Percentiles rank a stretch among this genome's conserved stretches.
Evolutionary conservation across 2,888 invertebrate species (phyloP).

Genomic region (Synergus laeviventris): DNA sequence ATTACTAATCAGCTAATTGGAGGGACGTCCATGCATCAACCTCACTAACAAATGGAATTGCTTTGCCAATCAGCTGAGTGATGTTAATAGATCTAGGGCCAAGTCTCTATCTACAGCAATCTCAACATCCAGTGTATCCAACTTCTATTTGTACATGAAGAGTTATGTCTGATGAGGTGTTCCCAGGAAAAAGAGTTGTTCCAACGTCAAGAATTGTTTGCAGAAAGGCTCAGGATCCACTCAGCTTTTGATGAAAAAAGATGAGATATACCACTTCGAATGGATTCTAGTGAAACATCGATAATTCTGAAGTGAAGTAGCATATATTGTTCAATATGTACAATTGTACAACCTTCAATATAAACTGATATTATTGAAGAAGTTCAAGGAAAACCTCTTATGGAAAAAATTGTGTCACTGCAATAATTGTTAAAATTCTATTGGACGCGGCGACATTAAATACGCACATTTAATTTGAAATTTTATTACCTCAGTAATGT

Average conservation of each 20-base stretch:
- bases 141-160: not conserved
- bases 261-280: not conserved
- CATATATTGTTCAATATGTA: not conserved
- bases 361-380: not conserved
- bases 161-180: constrained; percentile 9
- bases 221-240: not conserved
- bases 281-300: not conserved
- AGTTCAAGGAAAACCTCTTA: not conserved
- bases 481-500: not conserved
- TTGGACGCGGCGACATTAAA: not conserved
- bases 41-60: constrained; percentile 49
- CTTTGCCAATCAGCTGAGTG: constrained; percentile 47
- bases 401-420: too few relatives aligned
- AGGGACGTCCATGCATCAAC: constrained; percentile 29
- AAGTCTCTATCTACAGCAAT: not conserved
- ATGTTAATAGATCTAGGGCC: constrained; percentile 21
- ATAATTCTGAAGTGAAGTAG: not conserved
- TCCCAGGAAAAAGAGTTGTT: not conserved
- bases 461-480: not conserved
- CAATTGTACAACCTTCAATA: too few relatives aligned
- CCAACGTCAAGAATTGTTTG: not conserved
- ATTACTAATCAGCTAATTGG: constrained; percentile 37
- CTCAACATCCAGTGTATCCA: not conserved
- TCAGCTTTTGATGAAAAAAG: not conserved
- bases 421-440: not conserved